phyloP scores from a whole-genome alignment of 2,113 vertebrate genomes.

The Pithys albifrons region DNA sequence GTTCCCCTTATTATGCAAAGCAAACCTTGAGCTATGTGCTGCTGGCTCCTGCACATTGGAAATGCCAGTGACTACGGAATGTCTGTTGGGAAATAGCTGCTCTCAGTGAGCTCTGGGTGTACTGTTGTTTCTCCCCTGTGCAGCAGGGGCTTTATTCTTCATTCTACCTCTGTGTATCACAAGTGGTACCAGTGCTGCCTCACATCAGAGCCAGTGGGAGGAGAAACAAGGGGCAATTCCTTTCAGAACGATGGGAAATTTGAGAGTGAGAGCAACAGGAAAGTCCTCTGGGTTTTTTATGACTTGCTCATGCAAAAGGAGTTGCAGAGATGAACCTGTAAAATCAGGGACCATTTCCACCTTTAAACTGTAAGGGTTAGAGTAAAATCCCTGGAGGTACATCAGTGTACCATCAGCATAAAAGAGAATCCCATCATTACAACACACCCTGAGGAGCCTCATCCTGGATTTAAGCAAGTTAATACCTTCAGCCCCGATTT shows the following conservation, averaged over 20 bases:
- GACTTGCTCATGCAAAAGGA: background rate
- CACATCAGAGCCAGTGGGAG: background rate
- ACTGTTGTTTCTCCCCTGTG: background rate
- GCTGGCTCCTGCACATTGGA: background rate
- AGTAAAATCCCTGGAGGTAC: background rate
- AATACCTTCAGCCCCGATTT: slow-evolving; percentile 90
- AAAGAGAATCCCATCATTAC: background rate
- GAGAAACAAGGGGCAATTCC: background rate
- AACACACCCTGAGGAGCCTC: background rate
- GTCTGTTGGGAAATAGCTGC: background rate
- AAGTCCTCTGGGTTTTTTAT: background rate
- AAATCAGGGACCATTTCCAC: background rate
- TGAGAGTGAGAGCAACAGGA: background rate
- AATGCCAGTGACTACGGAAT: background rate
- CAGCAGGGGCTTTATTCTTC: background rate
- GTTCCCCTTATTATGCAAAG: background rate
- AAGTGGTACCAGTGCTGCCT: background rate
- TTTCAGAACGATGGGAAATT: background rate
- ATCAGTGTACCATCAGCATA: background rate
- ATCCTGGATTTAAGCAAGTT: background rate
- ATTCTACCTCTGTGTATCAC: background rate
- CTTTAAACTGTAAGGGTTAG: background rate
- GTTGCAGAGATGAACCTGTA: background rate
- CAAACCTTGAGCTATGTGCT: fast-evolving
- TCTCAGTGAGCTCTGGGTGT: background rate